Percentiles rank a stretch among this genome's conserved stretches.
Conservation (phyloP, 2,113 vertebrate species). For the Trematomus loennbergii region DNA sequence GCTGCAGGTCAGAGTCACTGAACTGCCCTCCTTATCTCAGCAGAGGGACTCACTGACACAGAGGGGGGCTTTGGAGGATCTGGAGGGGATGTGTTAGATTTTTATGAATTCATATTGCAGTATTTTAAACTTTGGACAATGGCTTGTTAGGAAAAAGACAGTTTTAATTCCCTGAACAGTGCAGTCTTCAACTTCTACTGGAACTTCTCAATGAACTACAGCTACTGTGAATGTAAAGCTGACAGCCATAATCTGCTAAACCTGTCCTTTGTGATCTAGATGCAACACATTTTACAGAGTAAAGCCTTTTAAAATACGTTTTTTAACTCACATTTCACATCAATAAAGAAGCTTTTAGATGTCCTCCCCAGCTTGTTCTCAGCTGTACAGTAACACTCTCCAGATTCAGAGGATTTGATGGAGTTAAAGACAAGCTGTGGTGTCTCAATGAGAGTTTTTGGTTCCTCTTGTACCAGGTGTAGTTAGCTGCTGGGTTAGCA, state of each 20-base stretch:
- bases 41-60: constrained; percentile 38
- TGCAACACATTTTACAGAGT: background rate
- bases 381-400: constrained; percentile 40
- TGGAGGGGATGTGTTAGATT: background rate
- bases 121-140: background rate
- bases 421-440: background rate
- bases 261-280: background rate
- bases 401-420: constrained; percentile 39
- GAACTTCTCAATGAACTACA: background rate
- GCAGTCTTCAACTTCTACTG: background rate
- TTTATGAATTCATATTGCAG: background rate
- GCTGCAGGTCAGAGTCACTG: constrained; percentile 16
- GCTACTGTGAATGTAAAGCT: background rate
- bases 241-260: background rate
- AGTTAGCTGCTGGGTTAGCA: constrained; percentile 21
- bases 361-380: constrained; percentile 15
- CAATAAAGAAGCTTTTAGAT: background rate
- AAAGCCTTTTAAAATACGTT: background rate
- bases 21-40: constrained; percentile 27
- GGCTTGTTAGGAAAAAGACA: background rate
- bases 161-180: background rate
- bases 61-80: background rate
- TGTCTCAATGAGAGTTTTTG: background rate
- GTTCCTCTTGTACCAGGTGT: constrained; percentile 30
- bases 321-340: constrained; percentile 54